Conservation (phyloP, 2,113 vertebrate species). For the Rhadina sibilatrix region DNA sequence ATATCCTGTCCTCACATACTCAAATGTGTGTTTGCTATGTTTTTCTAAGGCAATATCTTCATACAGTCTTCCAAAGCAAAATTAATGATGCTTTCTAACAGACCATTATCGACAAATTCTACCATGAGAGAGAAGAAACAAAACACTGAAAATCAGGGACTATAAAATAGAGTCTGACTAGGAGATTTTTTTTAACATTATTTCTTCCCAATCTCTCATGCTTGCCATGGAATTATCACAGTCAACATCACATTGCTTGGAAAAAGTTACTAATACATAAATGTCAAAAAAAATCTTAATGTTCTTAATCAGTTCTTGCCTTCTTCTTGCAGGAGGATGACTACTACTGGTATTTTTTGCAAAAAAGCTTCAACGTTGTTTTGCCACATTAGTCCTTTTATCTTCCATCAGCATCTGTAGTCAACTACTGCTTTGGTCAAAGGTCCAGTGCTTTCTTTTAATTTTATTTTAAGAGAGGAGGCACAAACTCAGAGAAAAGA, state of each 20-base stretch:
- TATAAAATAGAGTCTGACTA: slow-evolving; percentile 24
- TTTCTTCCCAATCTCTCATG: background rate
- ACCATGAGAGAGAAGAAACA: background rate
- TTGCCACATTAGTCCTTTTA: background rate
- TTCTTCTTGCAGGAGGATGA: background rate
- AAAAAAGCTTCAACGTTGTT: slow-evolving; percentile 20
- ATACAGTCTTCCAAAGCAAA: background rate
- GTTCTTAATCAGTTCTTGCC: too few species aligned
- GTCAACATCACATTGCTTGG: background rate
- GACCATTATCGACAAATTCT: background rate
- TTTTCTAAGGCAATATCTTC: background rate
- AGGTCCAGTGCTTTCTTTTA: background rate
- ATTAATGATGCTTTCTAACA: background rate
- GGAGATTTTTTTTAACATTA: background rate
- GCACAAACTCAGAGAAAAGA: slow-evolving; percentile 77
- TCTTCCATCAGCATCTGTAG: background rate
- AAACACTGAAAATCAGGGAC: background rate
- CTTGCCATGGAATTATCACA: slow-evolving; percentile 24
- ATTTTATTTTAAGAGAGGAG: slow-evolving; percentile 63
- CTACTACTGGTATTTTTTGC: background rate
- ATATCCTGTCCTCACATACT: background rate
- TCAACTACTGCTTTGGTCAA: background rate
- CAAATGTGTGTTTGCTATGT: background rate
- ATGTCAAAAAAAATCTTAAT: background rate
- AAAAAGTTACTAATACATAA: slow-evolving; percentile 6